A percentile compares a stretch with the other conserved stretches of the same genome.
Evolutionary conservation across 2,797 vertebrate species (phyloP).

Genomic region (Enteromius paludinosus): DNA sequence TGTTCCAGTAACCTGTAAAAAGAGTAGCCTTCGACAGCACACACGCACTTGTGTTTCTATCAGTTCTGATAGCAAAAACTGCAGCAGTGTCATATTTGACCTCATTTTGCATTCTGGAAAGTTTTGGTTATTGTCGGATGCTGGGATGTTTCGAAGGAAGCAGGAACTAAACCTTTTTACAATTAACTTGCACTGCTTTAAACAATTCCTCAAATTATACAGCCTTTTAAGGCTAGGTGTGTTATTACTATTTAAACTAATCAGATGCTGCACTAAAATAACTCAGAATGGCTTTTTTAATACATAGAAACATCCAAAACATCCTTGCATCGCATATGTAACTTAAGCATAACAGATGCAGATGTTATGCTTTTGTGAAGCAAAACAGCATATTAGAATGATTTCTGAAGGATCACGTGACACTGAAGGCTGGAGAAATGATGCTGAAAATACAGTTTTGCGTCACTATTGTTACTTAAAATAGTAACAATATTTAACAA

Average conservation of each 20-base stretch:
- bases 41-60: slow-evolving; percentile 33
- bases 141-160: background rate
- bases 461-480: no score
- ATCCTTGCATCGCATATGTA: background rate
- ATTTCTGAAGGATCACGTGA: background rate
- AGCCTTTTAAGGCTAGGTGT: background rate
- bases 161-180: background rate
- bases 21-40: slow-evolving; percentile 18
- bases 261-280: background rate
- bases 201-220: background rate
- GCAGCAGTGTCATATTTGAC: slow-evolving; percentile 15
- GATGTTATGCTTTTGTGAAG: no score
- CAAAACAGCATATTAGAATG: background rate
- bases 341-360: no score
- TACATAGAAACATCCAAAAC: background rate
- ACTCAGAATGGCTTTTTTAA: background rate
- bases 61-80: slow-evolving; percentile 1
- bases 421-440: background rate
- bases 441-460: background rate
- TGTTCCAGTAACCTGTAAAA: slow-evolving; percentile 35
- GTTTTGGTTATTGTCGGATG: background rate
- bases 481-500: background rate
- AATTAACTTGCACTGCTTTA: background rate
- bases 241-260: background rate
- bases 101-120: background rate